These are phyloP conservation scores for Malurus melanocephalus DNA, from an alignment of 2,113 vertebrate genomes.

Conservation along the genomic window DNA sequence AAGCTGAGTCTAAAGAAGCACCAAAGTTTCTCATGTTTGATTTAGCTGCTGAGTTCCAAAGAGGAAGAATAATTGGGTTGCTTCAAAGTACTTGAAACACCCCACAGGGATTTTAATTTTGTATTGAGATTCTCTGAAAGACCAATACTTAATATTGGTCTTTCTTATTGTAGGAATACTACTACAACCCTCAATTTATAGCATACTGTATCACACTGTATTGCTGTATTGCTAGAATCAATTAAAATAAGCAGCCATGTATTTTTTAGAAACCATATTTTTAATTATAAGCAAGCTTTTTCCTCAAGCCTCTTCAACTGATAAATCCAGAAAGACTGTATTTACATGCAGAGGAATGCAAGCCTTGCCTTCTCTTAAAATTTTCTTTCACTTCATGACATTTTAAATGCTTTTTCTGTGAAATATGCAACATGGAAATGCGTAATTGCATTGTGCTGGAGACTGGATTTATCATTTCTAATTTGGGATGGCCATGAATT, in stretches of 20 bases:
- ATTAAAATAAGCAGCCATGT: slow-evolving; percentile 21
- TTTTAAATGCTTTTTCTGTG: background rate
- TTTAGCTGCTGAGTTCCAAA: slow-evolving; percentile 2
- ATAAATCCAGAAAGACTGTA: background rate
- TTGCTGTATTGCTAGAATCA: background rate
- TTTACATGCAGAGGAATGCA: background rate
- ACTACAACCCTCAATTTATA: slow-evolving; percentile 13
- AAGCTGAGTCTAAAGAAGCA: background rate
- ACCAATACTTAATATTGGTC: slow-evolving; percentile 34
- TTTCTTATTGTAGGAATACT: background rate
- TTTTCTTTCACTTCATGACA: background rate
- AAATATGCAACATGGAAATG: background rate
- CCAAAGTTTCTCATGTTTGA: background rate
- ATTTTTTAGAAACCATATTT: slow-evolving; percentile 26
- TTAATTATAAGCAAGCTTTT: slow-evolving; percentile 17
- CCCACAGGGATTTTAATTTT: slow-evolving; percentile 34
- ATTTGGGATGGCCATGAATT: background rate
- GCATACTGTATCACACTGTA: background rate
- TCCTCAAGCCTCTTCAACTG: background rate
- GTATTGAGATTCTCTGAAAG: slow-evolving; percentile 28
- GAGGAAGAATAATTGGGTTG: slow-evolving; percentile 5
- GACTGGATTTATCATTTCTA: background rate
- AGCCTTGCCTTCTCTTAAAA: background rate
- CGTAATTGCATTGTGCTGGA: background rate
- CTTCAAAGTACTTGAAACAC: slow-evolving; percentile 27